Base-by-base conservation (phyloP, 2,888 invertebrate genomes). In the Tolmerus cingulatus region DNA sequence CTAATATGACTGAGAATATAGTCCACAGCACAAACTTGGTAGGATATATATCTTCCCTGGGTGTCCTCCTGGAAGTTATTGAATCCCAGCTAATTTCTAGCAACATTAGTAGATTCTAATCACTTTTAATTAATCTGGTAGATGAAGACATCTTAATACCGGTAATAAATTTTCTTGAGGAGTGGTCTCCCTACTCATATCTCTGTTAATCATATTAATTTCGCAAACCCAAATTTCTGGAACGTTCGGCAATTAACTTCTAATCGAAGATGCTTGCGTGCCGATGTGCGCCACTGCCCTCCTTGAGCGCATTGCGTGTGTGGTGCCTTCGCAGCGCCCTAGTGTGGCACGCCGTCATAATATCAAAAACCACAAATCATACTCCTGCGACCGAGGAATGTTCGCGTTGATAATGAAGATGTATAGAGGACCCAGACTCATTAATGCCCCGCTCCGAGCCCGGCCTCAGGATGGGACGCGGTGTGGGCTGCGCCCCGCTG, bases 351-450 rank as follows among this genome's bases (percentile, higher is more conserved):
- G 19, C n/a, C n/a, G 51, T 16, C n/a, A 5, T 51, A 51, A n/a
- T 51, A 51, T 19, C 34, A 55, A 34, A 81, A 81, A 14, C n/a
- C 81, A 81, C 81, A 81, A 81, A 81, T 81, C 81, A 81, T 81
- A 51, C 34, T 81, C 55, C 34, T 81, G 27, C 55, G n/a, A 27
- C 19, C 37, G 30, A 34, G 30, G 81, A 81, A 55, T 81, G 81
- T 55, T 81, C 81, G 43, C 34, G 55, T 30, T 81, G 81, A 81
- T 81, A 81, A 81, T 81, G 27, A 81, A 81, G 81, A 81, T 81
- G 81, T 81, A 81, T 81, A 81, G 81, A 16, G 34, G 34, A 55
- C 34, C 55, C 27, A 55, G 55, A 55, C 81, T 81, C 81, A 81
- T 81, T 81, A 81, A 43, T 55, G 30, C 55, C 34, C 81, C 14